Percentiles rank a stretch among this genome's conserved stretches.
These are phyloP conservation scores for Podiceps cristatus DNA, from an alignment of 2,113 vertebrate species.

Conservation along the genomic window DNA sequence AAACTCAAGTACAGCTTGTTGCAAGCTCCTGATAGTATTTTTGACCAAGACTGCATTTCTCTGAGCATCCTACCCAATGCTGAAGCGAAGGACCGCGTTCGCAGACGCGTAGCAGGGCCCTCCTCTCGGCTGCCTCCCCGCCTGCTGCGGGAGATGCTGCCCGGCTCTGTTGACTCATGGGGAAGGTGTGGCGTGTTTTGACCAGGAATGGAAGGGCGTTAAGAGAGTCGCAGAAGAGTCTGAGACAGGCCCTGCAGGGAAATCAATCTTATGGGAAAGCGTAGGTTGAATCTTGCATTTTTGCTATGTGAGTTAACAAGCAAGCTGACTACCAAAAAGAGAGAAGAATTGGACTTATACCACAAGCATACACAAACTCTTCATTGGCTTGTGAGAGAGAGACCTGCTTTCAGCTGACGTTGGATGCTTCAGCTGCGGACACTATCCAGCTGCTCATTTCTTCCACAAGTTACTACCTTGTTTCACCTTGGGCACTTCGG, in stretches of 20 bases:
- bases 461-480: background rate
- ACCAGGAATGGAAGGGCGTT: background rate
- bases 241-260: constrained; percentile 4
- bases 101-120: background rate
- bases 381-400: background rate
- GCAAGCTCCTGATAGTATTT: background rate
- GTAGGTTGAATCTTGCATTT: constrained; percentile 31
- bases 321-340: constrained; percentile 8
- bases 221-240: background rate
- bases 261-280: background rate
- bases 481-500: background rate
- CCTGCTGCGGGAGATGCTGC: background rate
- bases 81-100: background rate
- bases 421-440: background rate
- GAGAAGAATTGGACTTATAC: background rate
- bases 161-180: constrained; percentile 35
- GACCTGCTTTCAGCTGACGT: background rate
- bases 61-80: background rate
- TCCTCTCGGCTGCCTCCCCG: background rate
- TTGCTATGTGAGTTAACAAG: background rate
- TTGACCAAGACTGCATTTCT: background rate
- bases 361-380: background rate
- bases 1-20: background rate
- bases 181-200: constrained; percentile 43
- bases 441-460: background rate